Evolutionary conservation across 1,140 invertebrate genomes (phyloP), one percentile per base, ranked within the genome.

Genomic region (Magallana gigas): DNA sequence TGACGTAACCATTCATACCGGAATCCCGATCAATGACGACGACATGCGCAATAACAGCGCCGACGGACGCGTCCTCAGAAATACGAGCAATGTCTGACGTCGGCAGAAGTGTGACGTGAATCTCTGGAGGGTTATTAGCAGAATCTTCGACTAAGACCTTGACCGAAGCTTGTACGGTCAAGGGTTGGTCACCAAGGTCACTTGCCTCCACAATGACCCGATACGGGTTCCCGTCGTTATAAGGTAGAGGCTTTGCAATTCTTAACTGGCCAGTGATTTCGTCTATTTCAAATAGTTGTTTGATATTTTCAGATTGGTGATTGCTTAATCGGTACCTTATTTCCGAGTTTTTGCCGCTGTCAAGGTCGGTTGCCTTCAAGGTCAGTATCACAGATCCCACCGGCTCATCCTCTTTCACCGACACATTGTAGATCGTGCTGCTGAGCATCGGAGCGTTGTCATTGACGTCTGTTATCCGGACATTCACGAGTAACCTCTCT

Each of bases 391-490:
- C 88, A 87, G 97, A 97, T 84, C 97, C 96, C 0, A 97, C 96
- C 18, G 97, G 96, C 0, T 96, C 96, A 93, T 97, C 97, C 95
- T 99, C 98, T 88, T 97, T 97, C 6, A 99, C 95, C 8, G 97
- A 97, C 6, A 97, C 95, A 29, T 96, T 95, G 92, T 98, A 93
- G n/a, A 88, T 62, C 16, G 76, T 82, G 36, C 87, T 86, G 4
- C 84, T 81, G 58, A 98, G 97, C 94, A 97, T 96, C 5, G 98
- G 98, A 92, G 98, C 97, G 95, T 99, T 98, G 94, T 99, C 98
- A 95, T 99, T 99, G 1, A 98, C 97, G 94, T 99, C 98, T 94
- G 98, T 98, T 0, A 99, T 98, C n/a, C 97, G 97, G 88, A 99
- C 97, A 57, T 96, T 96, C 6, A 99, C 96, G 6, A 97, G 97